A percentile compares a stretch with the other conserved stretches of the same genome.
Evolutionary conservation across 2,797 vertebrate species (phyloP).

Genomic region (Streptopelia turtur): DNA sequence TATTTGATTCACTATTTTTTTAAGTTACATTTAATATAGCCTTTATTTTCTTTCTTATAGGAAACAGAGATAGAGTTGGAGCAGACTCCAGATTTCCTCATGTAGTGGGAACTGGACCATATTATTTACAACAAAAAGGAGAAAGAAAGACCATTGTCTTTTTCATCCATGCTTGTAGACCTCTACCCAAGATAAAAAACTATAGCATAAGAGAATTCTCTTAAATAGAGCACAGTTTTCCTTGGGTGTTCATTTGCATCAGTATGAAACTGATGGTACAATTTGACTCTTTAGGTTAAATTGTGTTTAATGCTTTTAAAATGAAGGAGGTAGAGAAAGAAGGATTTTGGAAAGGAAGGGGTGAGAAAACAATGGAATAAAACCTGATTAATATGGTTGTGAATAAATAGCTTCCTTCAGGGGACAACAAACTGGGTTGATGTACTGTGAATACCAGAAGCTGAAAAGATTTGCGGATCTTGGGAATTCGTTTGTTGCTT

Average conservation of each 20-base stretch:
- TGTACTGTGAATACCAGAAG: background rate
- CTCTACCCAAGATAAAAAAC: background rate
- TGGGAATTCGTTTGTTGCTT: background rate
- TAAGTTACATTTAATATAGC: background rate
- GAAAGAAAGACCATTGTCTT: background rate
- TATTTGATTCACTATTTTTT: background rate
- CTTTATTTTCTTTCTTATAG: background rate
- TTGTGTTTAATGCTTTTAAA: background rate
- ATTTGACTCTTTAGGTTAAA: background rate
- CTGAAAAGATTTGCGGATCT: background rate
- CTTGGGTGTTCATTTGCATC: background rate
- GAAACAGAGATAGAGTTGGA: background rate
- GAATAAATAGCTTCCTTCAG: conserved; percentile 28
- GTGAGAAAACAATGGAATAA: background rate
- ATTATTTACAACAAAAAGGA: background rate
- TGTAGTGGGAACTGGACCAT: accelerated
- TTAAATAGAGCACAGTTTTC: background rate
- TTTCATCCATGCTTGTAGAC: background rate
- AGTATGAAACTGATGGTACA: background rate
- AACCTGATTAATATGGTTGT: background rate
- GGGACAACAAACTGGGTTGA: background rate
- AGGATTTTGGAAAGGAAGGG: background rate
- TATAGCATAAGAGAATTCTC: background rate
- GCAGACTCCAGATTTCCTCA: background rate
- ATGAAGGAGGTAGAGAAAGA: background rate